These are phyloP conservation scores for Ciconia stormi DNA, from an alignment of 2,113 vertebrate genomes.

Conservation along the genomic window DNA sequence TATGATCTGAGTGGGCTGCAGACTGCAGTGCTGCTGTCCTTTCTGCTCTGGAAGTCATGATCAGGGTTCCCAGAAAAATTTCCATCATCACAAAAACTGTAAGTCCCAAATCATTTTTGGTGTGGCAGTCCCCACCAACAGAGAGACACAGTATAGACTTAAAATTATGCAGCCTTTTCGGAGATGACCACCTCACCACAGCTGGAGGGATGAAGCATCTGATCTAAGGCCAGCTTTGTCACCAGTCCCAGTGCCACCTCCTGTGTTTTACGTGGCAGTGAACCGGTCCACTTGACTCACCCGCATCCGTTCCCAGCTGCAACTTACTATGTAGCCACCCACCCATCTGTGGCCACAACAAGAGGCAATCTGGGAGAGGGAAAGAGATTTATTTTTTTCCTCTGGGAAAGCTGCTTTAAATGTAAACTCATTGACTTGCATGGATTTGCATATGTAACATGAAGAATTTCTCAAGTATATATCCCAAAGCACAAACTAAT, in stretches of 20 bases:
- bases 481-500: neutral
- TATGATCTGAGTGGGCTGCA: fast-evolving
- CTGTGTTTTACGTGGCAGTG: neutral
- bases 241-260: neutral
- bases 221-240: neutral
- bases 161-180: neutral
- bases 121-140: neutral
- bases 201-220: neutral
- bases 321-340: neutral
- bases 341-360: neutral
- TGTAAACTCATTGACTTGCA: neutral
- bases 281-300: neutral
- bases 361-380: neutral
- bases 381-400: neutral
- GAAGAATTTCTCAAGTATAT: neutral
- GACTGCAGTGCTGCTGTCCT: neutral
- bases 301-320: neutral
- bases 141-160: neutral
- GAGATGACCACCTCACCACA: neutral
- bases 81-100: neutral
- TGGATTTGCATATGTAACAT: neutral
- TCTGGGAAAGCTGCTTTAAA: neutral
- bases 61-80: neutral
- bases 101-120: neutral
- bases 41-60: neutral